These are phyloP conservation scores for Myiagra hebetior DNA, from an alignment of 2,113 vertebrate species.

Conservation along the genomic window DNA sequence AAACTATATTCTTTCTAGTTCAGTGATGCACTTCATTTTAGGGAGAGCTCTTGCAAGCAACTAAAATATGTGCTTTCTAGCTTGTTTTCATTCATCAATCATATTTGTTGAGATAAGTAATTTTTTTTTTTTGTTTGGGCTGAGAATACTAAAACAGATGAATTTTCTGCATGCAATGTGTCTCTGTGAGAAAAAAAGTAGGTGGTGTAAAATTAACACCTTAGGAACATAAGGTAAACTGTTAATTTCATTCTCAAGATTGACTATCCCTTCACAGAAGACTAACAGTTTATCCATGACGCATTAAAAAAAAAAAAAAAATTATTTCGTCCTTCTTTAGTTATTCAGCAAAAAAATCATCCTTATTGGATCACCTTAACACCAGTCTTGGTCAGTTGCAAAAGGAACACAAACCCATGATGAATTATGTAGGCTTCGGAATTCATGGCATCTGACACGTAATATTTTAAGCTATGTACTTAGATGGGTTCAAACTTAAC, in stretches of 20 bases:
- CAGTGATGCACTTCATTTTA: neutral
- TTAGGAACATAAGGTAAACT: conserved; percentile 34
- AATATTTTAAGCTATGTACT: neutral
- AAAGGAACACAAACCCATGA: neutral
- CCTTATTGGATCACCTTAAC: neutral
- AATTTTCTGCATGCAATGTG: conserved; percentile 1
- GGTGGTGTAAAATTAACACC: conserved; percentile 37
- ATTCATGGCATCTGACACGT: neutral
- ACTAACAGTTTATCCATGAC: neutral
- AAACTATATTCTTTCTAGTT: neutral
- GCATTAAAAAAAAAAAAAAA: neutral
- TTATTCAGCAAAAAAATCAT: neutral
- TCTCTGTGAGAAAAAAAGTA: conserved; percentile 18
- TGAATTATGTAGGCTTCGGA: neutral
- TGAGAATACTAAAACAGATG: conserved; percentile 9
- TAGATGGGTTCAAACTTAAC: neutral
- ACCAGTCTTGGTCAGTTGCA: neutral
- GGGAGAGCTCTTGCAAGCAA: neutral
- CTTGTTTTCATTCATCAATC: neutral
- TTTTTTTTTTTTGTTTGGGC: neutral
- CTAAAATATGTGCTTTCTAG: neutral
- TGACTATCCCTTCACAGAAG: neutral
- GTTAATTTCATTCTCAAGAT: neutral
- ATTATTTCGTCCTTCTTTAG: neutral
- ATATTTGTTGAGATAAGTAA: neutral